These are phyloP conservation scores for Thymallus thymallus DNA, from an alignment of 2,113 vertebrate genomes.

Conservation along the genomic window DNA sequence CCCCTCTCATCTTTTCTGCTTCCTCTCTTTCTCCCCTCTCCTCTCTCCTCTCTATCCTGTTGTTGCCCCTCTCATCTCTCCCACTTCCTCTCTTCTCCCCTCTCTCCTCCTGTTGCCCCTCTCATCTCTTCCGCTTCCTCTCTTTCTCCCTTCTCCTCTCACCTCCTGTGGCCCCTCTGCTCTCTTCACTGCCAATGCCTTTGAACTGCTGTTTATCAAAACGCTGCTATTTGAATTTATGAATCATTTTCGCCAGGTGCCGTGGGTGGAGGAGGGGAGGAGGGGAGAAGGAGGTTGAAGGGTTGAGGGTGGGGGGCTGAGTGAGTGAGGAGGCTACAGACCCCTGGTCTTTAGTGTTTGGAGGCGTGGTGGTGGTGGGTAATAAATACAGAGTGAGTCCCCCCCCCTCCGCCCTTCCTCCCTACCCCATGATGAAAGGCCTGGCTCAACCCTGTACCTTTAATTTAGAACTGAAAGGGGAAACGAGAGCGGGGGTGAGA, in stretches of 20 bases:
- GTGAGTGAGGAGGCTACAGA: background rate
- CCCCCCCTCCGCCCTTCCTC: conserved; percentile 44
- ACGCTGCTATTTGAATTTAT: conserved; percentile 79
- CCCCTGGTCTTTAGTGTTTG: background rate
- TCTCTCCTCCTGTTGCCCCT: background rate
- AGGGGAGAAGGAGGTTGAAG: conserved; percentile 4
- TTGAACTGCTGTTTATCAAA: conserved; percentile 76
- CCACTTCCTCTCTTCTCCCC: background rate
- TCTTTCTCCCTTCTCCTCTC: conserved; percentile 36
- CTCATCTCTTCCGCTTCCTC: conserved; percentile 21
- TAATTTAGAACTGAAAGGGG: conserved; percentile 79
- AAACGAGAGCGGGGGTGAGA: conserved; percentile 72
- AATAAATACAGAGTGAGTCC: conserved; percentile 59
- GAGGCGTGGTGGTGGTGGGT: background rate
- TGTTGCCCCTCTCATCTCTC: background rate
- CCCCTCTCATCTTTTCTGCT: no score
- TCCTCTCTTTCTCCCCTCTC: no score
- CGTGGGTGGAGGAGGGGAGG: conserved; percentile 37
- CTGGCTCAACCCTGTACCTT: conserved; percentile 77
- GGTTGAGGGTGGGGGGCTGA: background rate
- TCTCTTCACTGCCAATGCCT: conserved; percentile 70
- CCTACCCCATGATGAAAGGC: conserved; percentile 73
- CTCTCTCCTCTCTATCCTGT: background rate
- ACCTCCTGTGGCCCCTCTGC: conserved; percentile 39
- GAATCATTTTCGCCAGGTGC: conserved; percentile 81